Base-by-base conservation (phyloP, 92 coral and sea anemone species). In the Bergia puertoricense region DNA sequence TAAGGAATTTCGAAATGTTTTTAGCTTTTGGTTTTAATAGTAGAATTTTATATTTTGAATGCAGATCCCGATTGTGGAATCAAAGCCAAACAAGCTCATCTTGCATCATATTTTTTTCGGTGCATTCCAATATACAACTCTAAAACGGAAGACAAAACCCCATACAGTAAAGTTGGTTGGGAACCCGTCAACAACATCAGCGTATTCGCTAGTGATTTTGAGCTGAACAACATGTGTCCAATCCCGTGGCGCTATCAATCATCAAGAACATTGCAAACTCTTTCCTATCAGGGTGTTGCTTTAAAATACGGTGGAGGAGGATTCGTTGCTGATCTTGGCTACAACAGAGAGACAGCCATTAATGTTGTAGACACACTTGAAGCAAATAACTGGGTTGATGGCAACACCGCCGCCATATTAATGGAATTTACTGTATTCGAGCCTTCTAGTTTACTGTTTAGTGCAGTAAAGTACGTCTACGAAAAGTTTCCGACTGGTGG, bases 401-500 rank as follows among this genome's bases (percentile, higher is more conserved):
- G 86, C 22, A 79, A 87, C 16, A 94, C 98, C 3, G 92, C 69
- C 8, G 98, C 91, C 1, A 89, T 95, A 18, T 91, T 95, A 51
- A 67, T 92, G 40, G 98, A 95, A 88, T 91, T 93, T 56, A 93
- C 96, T n/a, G 73, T 95, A 15, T 95, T 95, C 74, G 90, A 93
- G 43, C 96, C 98, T 16, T 86, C 92, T 18, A 94, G 94, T 56
- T 90, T 90, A 46, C 76, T 94, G 30, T 94, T 94, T 85, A 91
- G 96, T 79, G 86, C 82, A 13, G 92, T 85, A 30, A 94, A 88
- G 77, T 92, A 88, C 13, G 88, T 94, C 10, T 94, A 91, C 74
- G 97, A 94, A 76, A 62, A 93, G 86, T 88, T 91, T 16, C 94
- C 95, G 1, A 93, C 97, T 7, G 97, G 97, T 40, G 97, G 95